Evolutionary conservation across 2,797 vertebrate species (phyloP).

Genomic region (Argentina silus): DNA sequence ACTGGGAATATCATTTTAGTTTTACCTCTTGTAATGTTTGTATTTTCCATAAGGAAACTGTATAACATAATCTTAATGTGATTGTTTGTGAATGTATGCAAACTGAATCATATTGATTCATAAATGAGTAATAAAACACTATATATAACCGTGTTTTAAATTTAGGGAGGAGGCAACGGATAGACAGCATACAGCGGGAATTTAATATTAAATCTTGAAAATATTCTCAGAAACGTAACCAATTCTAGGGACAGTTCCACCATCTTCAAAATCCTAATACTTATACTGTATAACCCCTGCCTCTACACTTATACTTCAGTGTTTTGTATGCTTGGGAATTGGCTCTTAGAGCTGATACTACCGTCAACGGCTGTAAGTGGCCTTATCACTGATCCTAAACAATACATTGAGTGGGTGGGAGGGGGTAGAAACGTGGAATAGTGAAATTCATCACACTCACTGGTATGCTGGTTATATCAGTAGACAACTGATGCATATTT

Average conservation of each 20-base stretch:
- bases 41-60: background rate
- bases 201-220: background rate
- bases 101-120: background rate
- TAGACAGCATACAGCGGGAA: background rate
- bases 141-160: background rate
- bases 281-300: background rate
- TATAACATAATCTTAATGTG: background rate
- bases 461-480: background rate
- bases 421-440: background rate
- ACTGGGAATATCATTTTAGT: background rate
- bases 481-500: background rate
- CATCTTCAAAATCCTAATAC: background rate
- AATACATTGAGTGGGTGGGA: background rate
- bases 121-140: no score
- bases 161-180: background rate
- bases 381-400: background rate
- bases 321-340: background rate
- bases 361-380: slow-evolving; percentile 1
- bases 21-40: background rate
- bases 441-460: background rate
- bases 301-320: background rate
- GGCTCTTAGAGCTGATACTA: background rate
- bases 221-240: background rate
- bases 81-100: background rate
- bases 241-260: background rate